Base-by-base conservation (phyloP, 1,140 invertebrate genomes). In the Drosophila neocordata region DNA sequence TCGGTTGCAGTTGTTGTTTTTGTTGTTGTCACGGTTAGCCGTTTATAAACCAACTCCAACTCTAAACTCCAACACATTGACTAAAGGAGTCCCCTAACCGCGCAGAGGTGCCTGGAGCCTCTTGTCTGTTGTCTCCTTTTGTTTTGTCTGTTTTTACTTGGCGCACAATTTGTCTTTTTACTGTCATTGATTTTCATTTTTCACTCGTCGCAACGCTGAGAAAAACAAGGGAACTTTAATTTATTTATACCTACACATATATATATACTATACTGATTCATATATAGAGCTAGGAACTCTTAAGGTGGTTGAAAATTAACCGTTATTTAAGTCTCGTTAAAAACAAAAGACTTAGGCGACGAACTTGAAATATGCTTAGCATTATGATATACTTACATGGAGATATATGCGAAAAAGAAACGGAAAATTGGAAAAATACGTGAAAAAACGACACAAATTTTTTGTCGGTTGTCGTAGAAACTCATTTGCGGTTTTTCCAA, bases 91-190 rank as follows among this genome's bases (percentile, higher is more conserved):
- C 41, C 41, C 41, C 41, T 48, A 48, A 18, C 8, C 41, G 41
- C 15, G 15, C 18, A 48, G 41, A 20, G 20, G 18, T 20, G 41
- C 15, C 15, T 48, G 2, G 1, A 48, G 41, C 4, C 57, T 52
- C 56, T 60, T 11, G 66, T 57, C 60, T 66, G 27, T 41, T 48
- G 55, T 12, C 35, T 85, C 74, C 73, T 66, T 70, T 78, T 69
- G 83, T 79, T 83, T 87, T 77, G 83, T 83, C 72, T 71, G 66
- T 79, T 87, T 83, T 63, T 70, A 38, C 62, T 79, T 76, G 75
- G 69, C 69, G 83, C 83, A 79, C 83, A 87, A 87, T 87, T 87
- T 87, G 83, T 87, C 83, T 88, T 88, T 56, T 88, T 88, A 87
- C 73, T 71, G 72, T 41, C 73, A 69, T 60, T 75, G 83, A 87